Conservation (phyloP, 2,113 vertebrate species). For the Aegithalos caudatus region DNA sequence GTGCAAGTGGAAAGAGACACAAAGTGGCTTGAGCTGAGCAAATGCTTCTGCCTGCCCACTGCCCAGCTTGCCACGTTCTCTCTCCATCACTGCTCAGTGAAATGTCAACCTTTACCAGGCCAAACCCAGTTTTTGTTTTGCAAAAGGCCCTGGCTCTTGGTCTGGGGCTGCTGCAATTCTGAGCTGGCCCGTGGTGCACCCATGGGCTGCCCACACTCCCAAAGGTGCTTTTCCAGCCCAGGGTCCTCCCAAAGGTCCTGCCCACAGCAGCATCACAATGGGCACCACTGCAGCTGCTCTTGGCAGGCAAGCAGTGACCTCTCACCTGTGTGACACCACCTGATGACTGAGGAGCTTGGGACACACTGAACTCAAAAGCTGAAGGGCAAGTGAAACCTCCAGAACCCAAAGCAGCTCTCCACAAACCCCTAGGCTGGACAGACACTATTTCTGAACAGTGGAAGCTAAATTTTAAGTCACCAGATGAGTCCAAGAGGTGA, state of each 20-base stretch:
- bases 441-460: not conserved
- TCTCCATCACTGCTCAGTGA: not conserved
- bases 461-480: not conserved
- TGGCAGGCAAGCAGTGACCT: accelerated
- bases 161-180: not conserved
- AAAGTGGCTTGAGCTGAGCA: not conserved
- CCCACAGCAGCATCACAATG: not conserved
- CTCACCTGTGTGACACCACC: accelerated
- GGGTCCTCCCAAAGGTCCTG: accelerated
- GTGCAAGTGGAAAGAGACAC: not conserved
- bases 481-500: not conserved
- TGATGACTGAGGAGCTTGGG: not conserved
- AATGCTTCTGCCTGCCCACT: not conserved
- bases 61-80: not conserved
- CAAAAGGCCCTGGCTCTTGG: not conserved
- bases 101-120: not conserved
- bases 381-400: not conserved
- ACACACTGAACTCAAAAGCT: not conserved
- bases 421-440: not conserved
- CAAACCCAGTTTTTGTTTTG: not conserved
- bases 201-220: not conserved
- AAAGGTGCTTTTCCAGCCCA: not conserved
- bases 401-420: not conserved
- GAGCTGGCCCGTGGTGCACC: not conserved
- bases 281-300: not conserved